Evolutionary conservation across 1,140 invertebrate species (phyloP).

Genomic region (Galendromus occidentalis): DNA sequence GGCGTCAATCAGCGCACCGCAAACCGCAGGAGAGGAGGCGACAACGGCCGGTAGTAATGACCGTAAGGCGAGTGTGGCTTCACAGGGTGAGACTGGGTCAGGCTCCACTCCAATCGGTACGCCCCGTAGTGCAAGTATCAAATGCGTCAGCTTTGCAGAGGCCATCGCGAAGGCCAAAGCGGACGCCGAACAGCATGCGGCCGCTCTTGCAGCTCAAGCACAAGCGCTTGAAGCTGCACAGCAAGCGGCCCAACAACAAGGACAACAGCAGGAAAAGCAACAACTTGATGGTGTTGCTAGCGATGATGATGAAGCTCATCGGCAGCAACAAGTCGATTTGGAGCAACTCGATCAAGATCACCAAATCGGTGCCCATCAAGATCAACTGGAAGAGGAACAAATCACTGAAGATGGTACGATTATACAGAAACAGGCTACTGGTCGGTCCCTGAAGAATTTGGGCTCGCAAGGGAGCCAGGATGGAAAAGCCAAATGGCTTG

Average conservation of each 20-base stretch:
- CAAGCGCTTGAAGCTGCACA: slow-evolving; percentile 3
- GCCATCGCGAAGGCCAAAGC: slow-evolving; percentile 9
- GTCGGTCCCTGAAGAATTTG: neutral
- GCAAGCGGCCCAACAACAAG: neutral
- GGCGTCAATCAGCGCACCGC: slow-evolving; percentile 8
- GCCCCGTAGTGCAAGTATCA: slow-evolving; percentile 10
- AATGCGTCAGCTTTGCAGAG: slow-evolving; percentile 1
- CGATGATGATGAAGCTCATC: neutral
- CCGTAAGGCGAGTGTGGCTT: neutral
- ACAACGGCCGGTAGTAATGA: neutral
- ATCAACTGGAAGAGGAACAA: neutral
- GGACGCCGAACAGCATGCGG: neutral
- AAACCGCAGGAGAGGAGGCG: neutral
- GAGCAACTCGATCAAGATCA: neutral
- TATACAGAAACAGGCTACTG: neutral
- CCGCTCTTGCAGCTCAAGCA: neutral
- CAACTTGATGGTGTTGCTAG: too few relatives aligned
- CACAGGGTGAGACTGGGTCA: slow-evolving; percentile 5
- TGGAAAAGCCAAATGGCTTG: slow-evolving; percentile 11
- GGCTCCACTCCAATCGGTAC: slow-evolving; percentile 5
- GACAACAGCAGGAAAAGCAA: neutral
- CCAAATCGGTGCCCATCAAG: neutral
- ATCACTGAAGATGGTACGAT: neutral
- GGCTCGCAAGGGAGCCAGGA: slow-evolving; percentile 2
- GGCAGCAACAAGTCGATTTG: neutral